Conservation (phyloP, 2,797 vertebrate genomes). For the Avahi laniger region DNA sequence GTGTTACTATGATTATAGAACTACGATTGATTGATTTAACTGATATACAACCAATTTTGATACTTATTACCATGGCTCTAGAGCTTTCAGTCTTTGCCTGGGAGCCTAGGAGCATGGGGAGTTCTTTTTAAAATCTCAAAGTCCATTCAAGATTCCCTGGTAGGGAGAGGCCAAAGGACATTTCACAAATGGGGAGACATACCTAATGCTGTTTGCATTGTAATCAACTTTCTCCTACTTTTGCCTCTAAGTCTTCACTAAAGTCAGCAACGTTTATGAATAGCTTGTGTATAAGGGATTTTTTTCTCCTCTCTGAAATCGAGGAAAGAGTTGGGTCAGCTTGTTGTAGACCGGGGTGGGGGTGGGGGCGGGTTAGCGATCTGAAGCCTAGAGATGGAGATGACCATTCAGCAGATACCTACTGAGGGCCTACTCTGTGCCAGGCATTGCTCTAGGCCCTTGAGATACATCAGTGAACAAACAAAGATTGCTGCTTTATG, state of each 20-base stretch:
- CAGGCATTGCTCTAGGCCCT: neutral
- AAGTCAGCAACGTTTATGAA: neutral
- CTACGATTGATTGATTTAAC: neutral
- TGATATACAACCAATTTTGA: neutral
- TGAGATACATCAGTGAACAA: neutral
- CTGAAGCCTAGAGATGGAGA: neutral
- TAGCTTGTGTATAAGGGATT: neutral
- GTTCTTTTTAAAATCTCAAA: neutral
- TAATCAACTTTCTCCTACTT: neutral
- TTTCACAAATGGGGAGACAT: neutral
- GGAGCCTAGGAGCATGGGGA: neutral
- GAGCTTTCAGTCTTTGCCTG: neutral
- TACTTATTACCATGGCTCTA: neutral
- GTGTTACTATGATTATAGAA: neutral
- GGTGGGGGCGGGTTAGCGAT: too few species aligned
- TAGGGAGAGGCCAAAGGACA: neutral
- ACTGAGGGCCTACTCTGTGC: neutral
- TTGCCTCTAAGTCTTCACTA: neutral
- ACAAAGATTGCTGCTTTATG: neutral
- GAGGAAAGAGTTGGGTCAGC: neutral
- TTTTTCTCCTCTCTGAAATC: neutral
- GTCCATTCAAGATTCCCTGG: neutral
- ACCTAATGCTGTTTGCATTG: neutral
- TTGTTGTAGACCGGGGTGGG: neutral
- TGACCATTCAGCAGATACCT: neutral